Conservation (phyloP, 2,797 vertebrate genomes). For the Centropyge bicolor region DNA sequence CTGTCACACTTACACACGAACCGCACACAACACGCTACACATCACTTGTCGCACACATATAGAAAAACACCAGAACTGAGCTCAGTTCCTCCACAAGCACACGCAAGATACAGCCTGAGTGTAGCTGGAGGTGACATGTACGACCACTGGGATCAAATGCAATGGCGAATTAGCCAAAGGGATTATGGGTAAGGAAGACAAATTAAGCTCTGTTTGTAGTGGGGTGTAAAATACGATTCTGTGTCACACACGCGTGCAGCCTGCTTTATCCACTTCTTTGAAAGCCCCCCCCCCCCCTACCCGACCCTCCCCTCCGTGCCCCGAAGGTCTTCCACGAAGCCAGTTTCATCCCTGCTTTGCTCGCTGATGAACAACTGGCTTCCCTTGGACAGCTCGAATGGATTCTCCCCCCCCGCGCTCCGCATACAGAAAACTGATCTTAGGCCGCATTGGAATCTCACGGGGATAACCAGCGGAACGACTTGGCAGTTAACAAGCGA, state of each 20-base stretch:
- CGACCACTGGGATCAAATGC: constrained; percentile 52
- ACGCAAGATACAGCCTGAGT: constrained; percentile 1
- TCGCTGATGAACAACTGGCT: constrained; percentile 62
- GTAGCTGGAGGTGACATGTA: constrained; percentile 43
- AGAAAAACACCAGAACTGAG: neutral
- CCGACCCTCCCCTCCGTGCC: constrained; percentile 19
- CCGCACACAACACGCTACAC: neutral
- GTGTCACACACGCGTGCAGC: constrained; percentile 43
- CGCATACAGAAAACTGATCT: constrained; percentile 58
- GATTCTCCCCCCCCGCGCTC: constrained; percentile 63
- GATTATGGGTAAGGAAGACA: constrained; percentile 71
- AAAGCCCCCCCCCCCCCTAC: constrained; percentile 49
- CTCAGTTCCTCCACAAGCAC: constrained; percentile 31
- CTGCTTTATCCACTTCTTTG: constrained; percentile 55
- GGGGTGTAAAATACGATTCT: constrained; percentile 69
- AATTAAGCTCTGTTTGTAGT: constrained; percentile 67
- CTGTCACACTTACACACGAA: constrained; percentile 24
- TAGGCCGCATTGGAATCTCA: constrained; percentile 52
- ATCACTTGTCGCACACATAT: neutral
- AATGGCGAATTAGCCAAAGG: constrained; percentile 63
- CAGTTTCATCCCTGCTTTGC: constrained; percentile 48
- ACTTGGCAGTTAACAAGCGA: constrained; percentile 56
- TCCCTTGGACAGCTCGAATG: constrained; percentile 42
- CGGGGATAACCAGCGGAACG: constrained; percentile 53
- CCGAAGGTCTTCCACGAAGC: constrained; percentile 50